Evolutionary conservation across 2,113 vertebrate species (phyloP).

Genomic region (Rhea pennata): DNA sequence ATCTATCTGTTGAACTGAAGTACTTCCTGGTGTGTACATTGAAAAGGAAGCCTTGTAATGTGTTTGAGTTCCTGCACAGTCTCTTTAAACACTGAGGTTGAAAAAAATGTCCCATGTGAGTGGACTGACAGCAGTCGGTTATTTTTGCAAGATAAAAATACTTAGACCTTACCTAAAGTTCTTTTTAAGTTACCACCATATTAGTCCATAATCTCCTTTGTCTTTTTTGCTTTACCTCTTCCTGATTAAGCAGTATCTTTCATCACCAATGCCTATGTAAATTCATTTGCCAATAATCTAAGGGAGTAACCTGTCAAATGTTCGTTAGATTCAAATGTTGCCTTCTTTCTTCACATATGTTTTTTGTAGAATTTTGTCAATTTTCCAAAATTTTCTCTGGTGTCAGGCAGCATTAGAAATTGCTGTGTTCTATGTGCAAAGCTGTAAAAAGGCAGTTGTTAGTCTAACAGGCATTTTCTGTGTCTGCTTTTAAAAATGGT

Average conservation of each 20-base stretch:
- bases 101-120: background rate
- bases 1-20: background rate
- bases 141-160: background rate
- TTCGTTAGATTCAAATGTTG: background rate
- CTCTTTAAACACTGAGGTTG: background rate
- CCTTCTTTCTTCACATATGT: background rate
- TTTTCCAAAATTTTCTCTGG: background rate
- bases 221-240: background rate
- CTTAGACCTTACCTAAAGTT: background rate
- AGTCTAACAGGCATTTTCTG: background rate
- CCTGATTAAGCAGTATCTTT: background rate
- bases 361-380: background rate
- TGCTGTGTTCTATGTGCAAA: background rate
- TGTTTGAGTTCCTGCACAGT: background rate
- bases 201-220: background rate
- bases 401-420: background rate
- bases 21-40: background rate
- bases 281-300: background rate
- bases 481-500: background rate
- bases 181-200: background rate
- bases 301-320: background rate
- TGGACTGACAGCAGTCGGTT: background rate
- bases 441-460: background rate
- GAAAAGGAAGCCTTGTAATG: background rate
- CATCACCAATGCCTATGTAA: background rate